Evolutionary conservation across 2,888 invertebrate species (phyloP).

Genomic region (Prosopocoilus inquinatus): DNA sequence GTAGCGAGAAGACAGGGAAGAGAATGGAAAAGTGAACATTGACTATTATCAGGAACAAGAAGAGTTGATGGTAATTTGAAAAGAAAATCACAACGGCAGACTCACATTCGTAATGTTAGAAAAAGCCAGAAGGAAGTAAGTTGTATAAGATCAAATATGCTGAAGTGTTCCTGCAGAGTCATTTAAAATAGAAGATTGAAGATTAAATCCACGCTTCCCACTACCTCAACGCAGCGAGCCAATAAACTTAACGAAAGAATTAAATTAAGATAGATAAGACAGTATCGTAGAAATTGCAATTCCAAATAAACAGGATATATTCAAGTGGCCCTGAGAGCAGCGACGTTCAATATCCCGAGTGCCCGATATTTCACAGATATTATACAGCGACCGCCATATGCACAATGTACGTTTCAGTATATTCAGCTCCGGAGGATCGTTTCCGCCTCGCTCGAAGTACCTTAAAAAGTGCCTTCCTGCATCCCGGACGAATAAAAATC

Average conservation of each 20-base stretch:
- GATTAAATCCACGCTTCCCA: too few relatives aligned
- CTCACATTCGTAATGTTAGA: too few relatives aligned
- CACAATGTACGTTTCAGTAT: constrained; percentile 4
- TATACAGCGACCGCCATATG: constrained; percentile 12
- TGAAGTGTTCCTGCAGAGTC: too few relatives aligned
- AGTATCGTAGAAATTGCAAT: constrained; percentile 12
- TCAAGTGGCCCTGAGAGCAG: constrained; percentile 2
- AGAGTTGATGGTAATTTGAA: too few relatives aligned
- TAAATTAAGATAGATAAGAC: constrained; percentile 16
- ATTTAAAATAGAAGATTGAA: too few relatives aligned
- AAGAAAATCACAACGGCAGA: too few relatives aligned
- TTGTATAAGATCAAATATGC: too few relatives aligned
- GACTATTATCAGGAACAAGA: too few relatives aligned
- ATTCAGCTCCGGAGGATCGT: constrained; percentile 3
- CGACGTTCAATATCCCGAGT: constrained; percentile 11
- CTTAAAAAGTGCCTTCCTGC: constrained; percentile 7
- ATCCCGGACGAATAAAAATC: not conserved
- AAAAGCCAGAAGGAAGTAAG: too few relatives aligned
- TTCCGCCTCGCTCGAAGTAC: constrained; percentile 11
- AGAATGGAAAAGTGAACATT: too few relatives aligned
- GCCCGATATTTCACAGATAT: constrained; percentile 20
- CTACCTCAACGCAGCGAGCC: not conserved
- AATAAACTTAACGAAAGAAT: constrained; percentile 11
- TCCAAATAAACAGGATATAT: constrained; percentile 16
- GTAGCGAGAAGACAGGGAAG: too few relatives aligned